Conservation (phyloP, 2,113 vertebrate genomes). For the Thryonomys swinderianus region DNA sequence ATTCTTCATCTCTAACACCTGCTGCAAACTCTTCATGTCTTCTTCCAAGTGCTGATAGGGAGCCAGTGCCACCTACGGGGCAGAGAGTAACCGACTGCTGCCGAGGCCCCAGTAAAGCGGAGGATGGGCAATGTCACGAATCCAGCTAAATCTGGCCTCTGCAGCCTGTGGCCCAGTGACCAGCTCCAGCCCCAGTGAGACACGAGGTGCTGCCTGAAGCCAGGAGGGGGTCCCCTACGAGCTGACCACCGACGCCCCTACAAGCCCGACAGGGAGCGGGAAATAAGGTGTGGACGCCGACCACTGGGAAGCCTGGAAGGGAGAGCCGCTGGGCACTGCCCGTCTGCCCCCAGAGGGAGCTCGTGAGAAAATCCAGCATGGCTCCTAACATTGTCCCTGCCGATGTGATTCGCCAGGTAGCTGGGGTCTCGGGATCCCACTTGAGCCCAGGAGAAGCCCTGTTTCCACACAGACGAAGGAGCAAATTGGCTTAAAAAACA, state of each 20-base stretch:
- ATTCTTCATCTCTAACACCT: constrained; percentile 98
- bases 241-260: not conserved
- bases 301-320: not conserved
- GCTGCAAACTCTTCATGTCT: constrained; percentile 96
- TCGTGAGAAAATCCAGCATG: not conserved
- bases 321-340: not conserved
- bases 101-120: accelerated
- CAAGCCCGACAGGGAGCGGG: not conserved
- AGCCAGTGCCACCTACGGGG: constrained; percentile 91
- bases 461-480: not conserved
- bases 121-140: accelerated
- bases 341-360: not conserved
- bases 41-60: constrained; percentile 97
- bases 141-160: not conserved
- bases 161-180: accelerated
- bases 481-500: not conserved
- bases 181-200: not conserved
- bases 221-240: not conserved
- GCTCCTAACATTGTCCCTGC: not conserved
- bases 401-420: not conserved
- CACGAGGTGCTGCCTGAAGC: not conserved
- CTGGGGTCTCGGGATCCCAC: not conserved
- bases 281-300: not conserved
- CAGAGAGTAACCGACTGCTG: not conserved
- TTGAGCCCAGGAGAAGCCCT: not conserved